Conservation (phyloP, 2,113 vertebrate genomes). For the Catagonus wagneri region DNA sequence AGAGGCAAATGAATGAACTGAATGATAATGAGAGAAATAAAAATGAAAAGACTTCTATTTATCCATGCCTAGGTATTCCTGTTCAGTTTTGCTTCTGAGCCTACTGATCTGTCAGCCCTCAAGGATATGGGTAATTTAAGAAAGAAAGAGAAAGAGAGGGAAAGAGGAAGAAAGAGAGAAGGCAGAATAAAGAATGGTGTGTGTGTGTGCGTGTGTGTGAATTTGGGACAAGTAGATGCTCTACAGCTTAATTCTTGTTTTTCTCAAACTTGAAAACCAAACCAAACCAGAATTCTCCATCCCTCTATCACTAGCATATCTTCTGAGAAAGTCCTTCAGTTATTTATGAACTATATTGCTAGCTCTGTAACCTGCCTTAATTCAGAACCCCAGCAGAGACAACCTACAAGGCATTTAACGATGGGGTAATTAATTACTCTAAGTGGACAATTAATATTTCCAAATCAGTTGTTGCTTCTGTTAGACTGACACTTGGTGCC, state of each 20-base stretch:
- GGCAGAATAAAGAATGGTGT: background rate
- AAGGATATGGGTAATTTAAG: background rate
- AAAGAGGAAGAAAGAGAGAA: background rate
- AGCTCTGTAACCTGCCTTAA: background rate
- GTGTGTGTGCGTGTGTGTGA: background rate
- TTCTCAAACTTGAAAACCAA: background rate
- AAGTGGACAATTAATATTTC: background rate
- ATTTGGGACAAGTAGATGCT: constrained; percentile 5
- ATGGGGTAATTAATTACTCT: background rate
- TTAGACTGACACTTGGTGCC: background rate
- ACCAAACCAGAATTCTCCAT: background rate
- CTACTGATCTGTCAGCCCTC: background rate
- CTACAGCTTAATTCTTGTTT: constrained; percentile 12
- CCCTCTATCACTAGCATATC: background rate
- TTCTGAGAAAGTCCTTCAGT: background rate
- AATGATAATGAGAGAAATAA: constrained; percentile 20
- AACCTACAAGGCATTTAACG: background rate
- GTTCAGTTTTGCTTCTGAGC: constrained; percentile 25
- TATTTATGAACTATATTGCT: background rate
- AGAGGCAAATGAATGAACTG: constrained; percentile 16
- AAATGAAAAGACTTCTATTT: constrained; percentile 10
- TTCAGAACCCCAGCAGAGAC: background rate
- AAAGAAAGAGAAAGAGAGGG: background rate
- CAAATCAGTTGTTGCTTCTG: background rate
- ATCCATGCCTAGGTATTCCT: background rate